Evolutionary conservation across 1,140 invertebrate species (phyloP), one percentile per base, ranked within the genome.

Genomic region (Matsumurasca onukii): DNA sequence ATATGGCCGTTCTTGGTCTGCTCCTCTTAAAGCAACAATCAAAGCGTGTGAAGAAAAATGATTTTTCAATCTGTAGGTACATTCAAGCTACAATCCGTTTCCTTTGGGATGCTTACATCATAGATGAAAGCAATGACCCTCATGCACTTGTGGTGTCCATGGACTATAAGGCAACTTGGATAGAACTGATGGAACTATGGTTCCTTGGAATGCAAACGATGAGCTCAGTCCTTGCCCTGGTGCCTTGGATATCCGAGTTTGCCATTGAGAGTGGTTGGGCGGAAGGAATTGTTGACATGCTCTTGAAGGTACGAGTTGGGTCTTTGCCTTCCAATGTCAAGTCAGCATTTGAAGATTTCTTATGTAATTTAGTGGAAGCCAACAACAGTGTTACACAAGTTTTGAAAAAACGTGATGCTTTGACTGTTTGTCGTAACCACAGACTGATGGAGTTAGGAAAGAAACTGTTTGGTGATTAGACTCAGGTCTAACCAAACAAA

Each of bases 201-300:
- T 96, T 95, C 79, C 80, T 97, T 24, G 93, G 94, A 15, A 94
- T 96, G 92, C 93, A 96, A 80, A 95, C 93, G 15, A 88, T 95
- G 80, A 89, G 90, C 72, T 86, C 87, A 3, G 88, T 96, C 0
- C 78, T 96, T 9, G 84, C 89, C 2, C 83, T 88, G 55, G 86
- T 95, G 57, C 91, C 93, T 1, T 95, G 93, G 93, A 87, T 96
- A 22, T 92, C 91, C 0, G 91, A 95, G 74, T 97, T 96, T 80
- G 88, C 91, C 0, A 87, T 95, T 68, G 93, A 95, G 73, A 94
- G 91, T 76, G 93, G 93, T n/a, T 97, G 93, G 92, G 88, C 90
- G 0, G 88, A 93, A 76, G 92, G 92, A 15, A 94, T 95, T 68
- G 84, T 94, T 29, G 87, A 89, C 71, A 90, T 89, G 63, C 81